These are phyloP conservation scores for Poecile atricapillus DNA, from an alignment of 2,113 vertebrate genomes.

Conservation along the genomic window DNA sequence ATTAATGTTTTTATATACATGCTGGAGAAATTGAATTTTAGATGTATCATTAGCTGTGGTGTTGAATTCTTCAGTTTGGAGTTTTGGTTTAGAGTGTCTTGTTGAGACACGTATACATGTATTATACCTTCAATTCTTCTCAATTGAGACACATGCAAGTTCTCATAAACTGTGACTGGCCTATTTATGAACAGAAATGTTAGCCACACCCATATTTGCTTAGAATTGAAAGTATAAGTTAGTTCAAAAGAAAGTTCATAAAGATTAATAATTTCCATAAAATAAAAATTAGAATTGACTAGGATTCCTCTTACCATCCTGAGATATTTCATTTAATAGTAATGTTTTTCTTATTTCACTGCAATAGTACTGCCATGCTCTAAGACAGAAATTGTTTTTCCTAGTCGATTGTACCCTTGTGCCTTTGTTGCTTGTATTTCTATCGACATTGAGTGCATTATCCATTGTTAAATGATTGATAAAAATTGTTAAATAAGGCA, in stretches of 20 bases:
- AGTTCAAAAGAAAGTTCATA: not conserved
- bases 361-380: not conserved
- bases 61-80: not conserved
- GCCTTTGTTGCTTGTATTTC: conserved; percentile 39
- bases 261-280: not conserved
- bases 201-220: not conserved
- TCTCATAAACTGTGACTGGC: not conserved
- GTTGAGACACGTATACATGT: not conserved
- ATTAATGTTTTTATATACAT: not conserved
- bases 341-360: not conserved
- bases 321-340: not conserved
- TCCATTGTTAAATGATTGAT: conserved; percentile 74
- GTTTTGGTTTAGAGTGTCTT: not conserved
- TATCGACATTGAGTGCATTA: conserved; percentile 34
- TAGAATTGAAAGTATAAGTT: not conserved
- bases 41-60: not conserved
- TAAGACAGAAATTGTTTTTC: conserved; percentile 30
- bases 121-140: not conserved
- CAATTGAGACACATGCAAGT: not conserved
- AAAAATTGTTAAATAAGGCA: conserved; percentile 81
- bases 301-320: not conserved
- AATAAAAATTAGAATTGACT: not conserved
- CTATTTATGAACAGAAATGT: not conserved
- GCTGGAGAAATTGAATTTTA: not conserved
- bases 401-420: conserved; percentile 16